phyloP scores from a whole-genome alignment of 2,797 vertebrate genomes.

The Thalassophryne amazonica region DNA sequence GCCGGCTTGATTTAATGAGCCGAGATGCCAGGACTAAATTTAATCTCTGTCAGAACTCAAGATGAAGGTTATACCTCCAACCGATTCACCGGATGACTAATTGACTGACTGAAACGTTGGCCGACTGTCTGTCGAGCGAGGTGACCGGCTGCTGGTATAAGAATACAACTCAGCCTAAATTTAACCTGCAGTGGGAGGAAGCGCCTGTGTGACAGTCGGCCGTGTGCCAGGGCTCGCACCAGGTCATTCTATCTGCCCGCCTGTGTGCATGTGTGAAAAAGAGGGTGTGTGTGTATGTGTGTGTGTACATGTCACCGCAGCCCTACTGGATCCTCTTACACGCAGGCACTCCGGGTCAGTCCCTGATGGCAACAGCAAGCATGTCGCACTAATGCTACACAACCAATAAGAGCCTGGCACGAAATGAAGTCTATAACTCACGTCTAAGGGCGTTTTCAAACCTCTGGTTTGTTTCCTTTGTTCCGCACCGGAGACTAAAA shows the following conservation, averaged over 20 bases:
- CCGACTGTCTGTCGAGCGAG: conserved; percentile 61
- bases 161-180: conserved; percentile 88
- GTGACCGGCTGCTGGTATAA: conserved; percentile 73
- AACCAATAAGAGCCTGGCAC: conserved; percentile 17
- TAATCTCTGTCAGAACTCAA: conserved; percentile 55
- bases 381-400: conserved; percentile 52
- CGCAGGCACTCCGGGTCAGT: conserved; percentile 68
- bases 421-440: conserved; percentile 2
- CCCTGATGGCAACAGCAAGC: conserved; percentile 74
- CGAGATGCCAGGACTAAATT: conserved; percentile 61
- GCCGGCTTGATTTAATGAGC: conserved; percentile 62
- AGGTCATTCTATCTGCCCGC: conserved; percentile 82
- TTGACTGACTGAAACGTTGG: conserved; percentile 57
- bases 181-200: conserved; percentile 88
- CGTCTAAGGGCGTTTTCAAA: conserved; percentile 9
- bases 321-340: conserved; percentile 70
- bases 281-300: conserved; percentile 13
- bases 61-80: conserved; percentile 63
- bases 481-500: too few relatives aligned
- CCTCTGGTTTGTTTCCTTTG: too few relatives aligned
- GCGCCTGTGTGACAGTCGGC: conserved; percentile 92
- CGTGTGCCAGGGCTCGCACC: conserved; percentile 80
- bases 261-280: conserved; percentile 50
- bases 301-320: conserved; percentile 49
- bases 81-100: conserved; percentile 65